phyloP scores from a whole-genome alignment of 1,140 invertebrate species.

The Teleogryllus occipitalis region DNA sequence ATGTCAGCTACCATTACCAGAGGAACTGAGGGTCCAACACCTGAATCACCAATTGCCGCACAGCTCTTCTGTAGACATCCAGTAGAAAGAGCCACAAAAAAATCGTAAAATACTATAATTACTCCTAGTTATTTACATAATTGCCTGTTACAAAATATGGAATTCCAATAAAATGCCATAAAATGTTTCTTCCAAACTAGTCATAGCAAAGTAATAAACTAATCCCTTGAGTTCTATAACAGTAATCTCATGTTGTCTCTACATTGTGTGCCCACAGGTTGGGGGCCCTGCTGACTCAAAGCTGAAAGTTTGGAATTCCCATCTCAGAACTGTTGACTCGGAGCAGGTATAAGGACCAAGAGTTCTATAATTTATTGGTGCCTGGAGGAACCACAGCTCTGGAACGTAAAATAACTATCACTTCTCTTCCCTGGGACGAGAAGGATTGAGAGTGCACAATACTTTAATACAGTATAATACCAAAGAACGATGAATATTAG shows the following conservation, averaged over 20 bases:
- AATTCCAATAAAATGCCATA: neutral
- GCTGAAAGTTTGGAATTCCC: neutral
- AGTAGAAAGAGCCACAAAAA: too few species aligned
- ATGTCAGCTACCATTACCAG: too few species aligned
- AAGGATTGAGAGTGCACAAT: neutral
- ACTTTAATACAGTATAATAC: too few species aligned
- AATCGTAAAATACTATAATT: too few species aligned
- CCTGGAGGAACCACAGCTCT: slow-evolving; percentile 2
- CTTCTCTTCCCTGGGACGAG: neutral
- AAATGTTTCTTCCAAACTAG: too few species aligned
- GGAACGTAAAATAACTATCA: neutral
- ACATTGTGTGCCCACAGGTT: too few species aligned
- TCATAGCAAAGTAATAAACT: neutral
- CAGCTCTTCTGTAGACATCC: too few species aligned
- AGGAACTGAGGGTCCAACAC: too few species aligned
- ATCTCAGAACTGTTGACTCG: neutral
- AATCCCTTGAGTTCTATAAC: neutral
- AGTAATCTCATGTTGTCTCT: neutral
- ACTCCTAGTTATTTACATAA: too few species aligned
- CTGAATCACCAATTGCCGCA: too few species aligned
- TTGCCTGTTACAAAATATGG: too few species aligned
- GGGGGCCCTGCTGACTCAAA: neutral
- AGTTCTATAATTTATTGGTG: neutral
- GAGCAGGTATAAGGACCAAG: neutral
- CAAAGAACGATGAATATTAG: neutral